These are phyloP conservation scores for Narcine bancroftii DNA, from an alignment of 2,113 vertebrate genomes.

Conservation along the genomic window DNA sequence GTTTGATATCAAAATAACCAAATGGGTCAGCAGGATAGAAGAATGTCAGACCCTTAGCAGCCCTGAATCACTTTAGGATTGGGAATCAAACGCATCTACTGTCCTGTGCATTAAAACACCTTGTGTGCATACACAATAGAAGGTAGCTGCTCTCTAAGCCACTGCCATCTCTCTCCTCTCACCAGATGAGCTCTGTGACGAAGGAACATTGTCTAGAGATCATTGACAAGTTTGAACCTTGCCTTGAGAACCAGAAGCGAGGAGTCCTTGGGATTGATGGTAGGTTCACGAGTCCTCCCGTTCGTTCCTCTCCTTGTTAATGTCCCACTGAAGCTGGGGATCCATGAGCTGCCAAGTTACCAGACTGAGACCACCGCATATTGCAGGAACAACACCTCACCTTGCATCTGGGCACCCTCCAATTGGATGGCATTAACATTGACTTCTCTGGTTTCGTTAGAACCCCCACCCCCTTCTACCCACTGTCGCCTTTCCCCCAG, in stretches of 20 bases:
- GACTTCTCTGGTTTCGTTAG: too few species aligned
- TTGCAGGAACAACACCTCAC: too few species aligned
- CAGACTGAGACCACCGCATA: too few species aligned
- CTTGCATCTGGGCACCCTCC: too few species aligned
- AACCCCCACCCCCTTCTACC: too few species aligned
- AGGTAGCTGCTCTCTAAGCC: neutral
- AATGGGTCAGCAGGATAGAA: neutral
- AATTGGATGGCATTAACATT: too few species aligned
- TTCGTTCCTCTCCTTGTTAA: neutral
- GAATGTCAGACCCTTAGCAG: neutral
- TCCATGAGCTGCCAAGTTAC: neutral
- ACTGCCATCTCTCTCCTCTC: constrained; percentile 38
- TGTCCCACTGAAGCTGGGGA: neutral
- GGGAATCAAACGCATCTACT: constrained; percentile 47
- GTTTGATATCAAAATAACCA: constrained; percentile 40
- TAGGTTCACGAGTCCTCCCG: constrained; percentile 48
- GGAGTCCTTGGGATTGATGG: constrained; percentile 87
- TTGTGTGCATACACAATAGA: constrained; percentile 38
- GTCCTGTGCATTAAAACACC: constrained; percentile 44
- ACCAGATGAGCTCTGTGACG: constrained; percentile 76
- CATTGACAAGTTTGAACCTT: constrained; percentile 86
- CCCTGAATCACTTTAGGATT: constrained; percentile 42
- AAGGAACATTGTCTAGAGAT: constrained; percentile 80
- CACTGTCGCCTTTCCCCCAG: too few species aligned
- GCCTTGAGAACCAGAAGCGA: constrained; percentile 76